Conservation (phyloP, 2,888 invertebrate genomes). For the Nomada flava region DNA sequence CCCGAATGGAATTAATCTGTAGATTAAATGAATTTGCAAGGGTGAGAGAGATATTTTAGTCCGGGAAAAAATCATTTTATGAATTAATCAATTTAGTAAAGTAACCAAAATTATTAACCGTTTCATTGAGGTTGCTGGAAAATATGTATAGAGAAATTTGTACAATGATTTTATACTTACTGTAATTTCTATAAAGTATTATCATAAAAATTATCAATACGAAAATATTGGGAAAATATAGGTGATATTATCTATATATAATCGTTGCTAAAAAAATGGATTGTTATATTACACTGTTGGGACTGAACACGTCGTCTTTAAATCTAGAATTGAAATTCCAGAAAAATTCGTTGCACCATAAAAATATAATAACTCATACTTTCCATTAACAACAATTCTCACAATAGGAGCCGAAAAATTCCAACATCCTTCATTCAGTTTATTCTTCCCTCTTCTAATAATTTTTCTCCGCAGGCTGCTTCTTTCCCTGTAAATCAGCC, state of each 20-base stretch:
- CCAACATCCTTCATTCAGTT: background rate
- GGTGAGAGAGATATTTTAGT: background rate
- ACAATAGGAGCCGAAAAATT: background rate
- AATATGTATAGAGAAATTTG: background rate
- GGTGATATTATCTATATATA: background rate
- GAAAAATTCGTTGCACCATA: no score
- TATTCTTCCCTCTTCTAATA: background rate
- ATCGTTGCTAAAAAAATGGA: background rate
- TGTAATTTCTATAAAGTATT: background rate
- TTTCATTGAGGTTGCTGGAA: no score
- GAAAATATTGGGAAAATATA: no score
- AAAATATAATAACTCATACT: background rate
- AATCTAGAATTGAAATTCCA: no score
- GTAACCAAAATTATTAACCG: no score
- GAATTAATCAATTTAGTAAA: background rate
- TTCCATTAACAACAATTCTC: background rate
- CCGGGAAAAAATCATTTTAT: background rate
- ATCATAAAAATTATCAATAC: no score
- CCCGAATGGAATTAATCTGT: background rate
- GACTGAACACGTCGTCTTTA: no score
- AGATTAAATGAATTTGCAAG: background rate
- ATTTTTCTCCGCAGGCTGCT: slow-evolving; percentile 13
- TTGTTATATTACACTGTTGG: no score
- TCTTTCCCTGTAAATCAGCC: slow-evolving; percentile 50
- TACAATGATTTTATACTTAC: background rate